Percentiles rank a stretch among this genome's conserved stretches.
phyloP scores from a whole-genome alignment of 2,113 vertebrate species.

The Fregetta grallaria region DNA sequence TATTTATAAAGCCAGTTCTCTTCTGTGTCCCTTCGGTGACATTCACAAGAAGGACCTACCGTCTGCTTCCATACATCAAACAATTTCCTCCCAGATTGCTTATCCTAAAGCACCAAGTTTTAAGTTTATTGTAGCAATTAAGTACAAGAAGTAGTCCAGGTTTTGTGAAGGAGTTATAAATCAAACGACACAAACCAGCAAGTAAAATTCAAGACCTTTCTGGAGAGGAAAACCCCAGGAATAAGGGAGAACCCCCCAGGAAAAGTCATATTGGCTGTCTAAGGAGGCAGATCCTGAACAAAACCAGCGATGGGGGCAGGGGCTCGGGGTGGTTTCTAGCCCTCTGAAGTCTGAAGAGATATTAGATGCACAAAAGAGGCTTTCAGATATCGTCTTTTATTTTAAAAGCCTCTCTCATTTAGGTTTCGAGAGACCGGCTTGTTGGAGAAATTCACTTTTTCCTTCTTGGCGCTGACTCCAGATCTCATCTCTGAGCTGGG shows the following conservation, averaged over 20 bases:
- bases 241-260: background rate
- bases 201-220: conserved; percentile 7
- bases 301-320: background rate
- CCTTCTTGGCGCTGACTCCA: background rate
- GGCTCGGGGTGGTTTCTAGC: background rate
- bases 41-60: background rate
- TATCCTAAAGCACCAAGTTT: background rate
- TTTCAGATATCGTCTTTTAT: background rate
- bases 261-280: background rate
- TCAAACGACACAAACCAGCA: background rate
- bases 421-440: background rate
- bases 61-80: background rate
- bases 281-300: background rate
- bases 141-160: background rate
- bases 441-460: conserved; percentile 28
- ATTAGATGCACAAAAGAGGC: background rate
- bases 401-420: background rate
- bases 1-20: background rate
- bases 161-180: conserved; percentile 20
- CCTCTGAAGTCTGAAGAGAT: background rate
- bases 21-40: background rate
- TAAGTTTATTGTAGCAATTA: background rate
- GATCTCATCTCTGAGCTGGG: conserved; percentile 22
- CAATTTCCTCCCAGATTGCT: background rate
- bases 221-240: background rate